These are phyloP conservation scores for Pachyseris speciosa DNA, from an alignment of 64 coral and sea anemone species.

Conservation along the genomic window DNA sequence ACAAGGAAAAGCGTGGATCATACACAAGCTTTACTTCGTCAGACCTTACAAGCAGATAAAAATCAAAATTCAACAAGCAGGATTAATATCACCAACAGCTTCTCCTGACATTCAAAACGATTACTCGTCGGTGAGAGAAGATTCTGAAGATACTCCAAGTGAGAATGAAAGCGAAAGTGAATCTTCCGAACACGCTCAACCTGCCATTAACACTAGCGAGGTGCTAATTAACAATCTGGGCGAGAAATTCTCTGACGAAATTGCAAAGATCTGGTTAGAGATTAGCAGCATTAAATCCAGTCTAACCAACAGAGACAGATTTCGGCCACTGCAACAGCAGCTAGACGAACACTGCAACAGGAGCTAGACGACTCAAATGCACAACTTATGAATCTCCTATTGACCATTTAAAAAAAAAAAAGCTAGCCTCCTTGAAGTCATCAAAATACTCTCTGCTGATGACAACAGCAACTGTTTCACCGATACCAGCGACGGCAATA, in stretches of 20 bases:
- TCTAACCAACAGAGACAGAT: neutral
- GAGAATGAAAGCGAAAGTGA: neutral
- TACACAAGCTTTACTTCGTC: slow-evolving; percentile 29
- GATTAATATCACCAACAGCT: neutral
- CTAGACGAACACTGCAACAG: slow-evolving; percentile 62
- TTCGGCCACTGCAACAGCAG: slow-evolving; percentile 16
- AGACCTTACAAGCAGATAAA: neutral
- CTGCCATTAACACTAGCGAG: neutral
- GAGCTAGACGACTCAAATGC: slow-evolving; percentile 57
- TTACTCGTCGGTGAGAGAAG: neutral
- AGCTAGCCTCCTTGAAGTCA: slow-evolving; percentile 60
- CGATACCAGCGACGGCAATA: neutral
- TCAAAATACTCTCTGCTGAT: slow-evolving; percentile 35
- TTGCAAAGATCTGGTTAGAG: slow-evolving; percentile 34
- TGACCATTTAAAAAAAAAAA: slow-evolving; percentile 69
- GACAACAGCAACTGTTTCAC: neutral
- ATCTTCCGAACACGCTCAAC: neutral
- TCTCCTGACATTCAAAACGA: neutral
- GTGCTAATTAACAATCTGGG: slow-evolving; percentile 8
- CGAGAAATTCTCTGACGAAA: slow-evolving; percentile 53
- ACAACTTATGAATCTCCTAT: slow-evolving; percentile 61
- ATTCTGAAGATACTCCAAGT: neutral
- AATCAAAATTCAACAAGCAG: neutral
- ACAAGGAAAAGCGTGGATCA: slow-evolving; percentile 52
- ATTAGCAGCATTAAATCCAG: slow-evolving; percentile 29